Evolutionary conservation across 2,888 invertebrate species (phyloP).

Genomic region (Pardosa pseudoannulata): DNA sequence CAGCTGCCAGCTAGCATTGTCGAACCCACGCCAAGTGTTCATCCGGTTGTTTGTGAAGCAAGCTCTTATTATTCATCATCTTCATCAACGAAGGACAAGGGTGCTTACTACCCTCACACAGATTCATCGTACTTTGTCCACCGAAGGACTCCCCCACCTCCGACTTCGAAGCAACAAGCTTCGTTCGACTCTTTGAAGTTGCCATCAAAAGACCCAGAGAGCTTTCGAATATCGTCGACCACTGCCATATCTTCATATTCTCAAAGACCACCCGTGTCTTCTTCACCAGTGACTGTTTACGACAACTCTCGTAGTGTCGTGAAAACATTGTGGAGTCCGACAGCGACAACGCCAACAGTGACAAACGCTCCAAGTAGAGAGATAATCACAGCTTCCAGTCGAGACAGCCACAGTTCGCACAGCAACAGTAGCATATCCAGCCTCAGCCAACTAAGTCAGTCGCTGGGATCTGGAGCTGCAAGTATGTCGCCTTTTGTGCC

Average conservation of each 20-base stretch:
- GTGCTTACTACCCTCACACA: slow-evolving; percentile 35
- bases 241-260: slow-evolving; percentile 34
- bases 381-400: slow-evolving; percentile 40
- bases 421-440: slow-evolving; percentile 73
- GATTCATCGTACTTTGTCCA: slow-evolving; percentile 36
- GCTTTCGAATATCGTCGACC: slow-evolving; percentile 35
- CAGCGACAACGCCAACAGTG: slow-evolving; percentile 15
- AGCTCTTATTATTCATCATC: slow-evolving; percentile 15
- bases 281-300: slow-evolving; percentile 10
- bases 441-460: slow-evolving; percentile 74
- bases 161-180: slow-evolving; percentile 8
- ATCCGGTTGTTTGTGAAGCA: slow-evolving; percentile 35
- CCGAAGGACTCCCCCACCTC: slow-evolving; percentile 32
- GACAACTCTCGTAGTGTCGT: slow-evolving; percentile 27
- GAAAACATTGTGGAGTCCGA: slow-evolving; percentile 59
- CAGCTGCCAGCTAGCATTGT: not conserved
- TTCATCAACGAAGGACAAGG: slow-evolving; percentile 20
- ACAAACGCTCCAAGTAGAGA: slow-evolving; percentile 25
- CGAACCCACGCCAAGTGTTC: slow-evolving; percentile 14
- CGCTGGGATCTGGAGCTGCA: slow-evolving; percentile 55
- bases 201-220: slow-evolving; percentile 42
- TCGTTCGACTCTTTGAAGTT: slow-evolving; percentile 38
- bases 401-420: slow-evolving; percentile 69
- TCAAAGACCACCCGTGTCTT: slow-evolving; percentile 3
- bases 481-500: no score